phyloP scores from a whole-genome alignment of 2,888 invertebrate species.

The Polyommatus icarus region DNA sequence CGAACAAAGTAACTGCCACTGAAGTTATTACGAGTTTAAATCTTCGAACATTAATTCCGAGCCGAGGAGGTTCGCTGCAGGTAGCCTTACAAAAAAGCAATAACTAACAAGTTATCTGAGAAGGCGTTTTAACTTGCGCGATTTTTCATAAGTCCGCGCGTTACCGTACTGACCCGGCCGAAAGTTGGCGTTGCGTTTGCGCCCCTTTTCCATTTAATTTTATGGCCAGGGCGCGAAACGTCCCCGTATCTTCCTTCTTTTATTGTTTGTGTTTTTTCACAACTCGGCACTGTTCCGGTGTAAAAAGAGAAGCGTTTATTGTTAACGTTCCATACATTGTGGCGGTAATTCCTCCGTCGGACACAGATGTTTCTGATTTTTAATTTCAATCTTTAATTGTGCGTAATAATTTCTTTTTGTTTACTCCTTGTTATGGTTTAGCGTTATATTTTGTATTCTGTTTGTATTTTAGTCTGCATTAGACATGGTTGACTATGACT shows the following conservation, averaged over 20 bases:
- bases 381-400: conserved; percentile 18
- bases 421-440: neutral
- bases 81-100: conserved; percentile 44
- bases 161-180: conserved; percentile 45
- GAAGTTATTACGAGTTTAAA: conserved; percentile 41
- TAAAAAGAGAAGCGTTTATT: conserved; percentile 59
- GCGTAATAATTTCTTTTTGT: conserved; percentile 5
- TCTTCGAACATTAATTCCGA: conserved; percentile 50
- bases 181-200: conserved; percentile 35
- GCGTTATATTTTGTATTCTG: neutral
- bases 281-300: conserved; percentile 53
- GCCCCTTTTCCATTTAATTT: conserved; percentile 61
- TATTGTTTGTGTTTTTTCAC: conserved; percentile 71
- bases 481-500: neutral
- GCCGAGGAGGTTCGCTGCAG: conserved; percentile 42
- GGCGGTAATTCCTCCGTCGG: conserved; percentile 45
- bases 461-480: neutral
- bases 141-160: conserved; percentile 61
- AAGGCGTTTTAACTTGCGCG: conserved; percentile 56
- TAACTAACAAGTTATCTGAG: conserved; percentile 59
- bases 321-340: conserved; percentile 55
- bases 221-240: conserved; percentile 62
- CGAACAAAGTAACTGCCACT: conserved; percentile 33
- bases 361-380: conserved; percentile 45
- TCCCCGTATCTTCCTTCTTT: conserved; percentile 56